Evolutionary conservation across 2,888 invertebrate genomes (phyloP), one percentile per base, ranked within the genome.

Genomic region (Temnothorax ravouxi): DNA sequence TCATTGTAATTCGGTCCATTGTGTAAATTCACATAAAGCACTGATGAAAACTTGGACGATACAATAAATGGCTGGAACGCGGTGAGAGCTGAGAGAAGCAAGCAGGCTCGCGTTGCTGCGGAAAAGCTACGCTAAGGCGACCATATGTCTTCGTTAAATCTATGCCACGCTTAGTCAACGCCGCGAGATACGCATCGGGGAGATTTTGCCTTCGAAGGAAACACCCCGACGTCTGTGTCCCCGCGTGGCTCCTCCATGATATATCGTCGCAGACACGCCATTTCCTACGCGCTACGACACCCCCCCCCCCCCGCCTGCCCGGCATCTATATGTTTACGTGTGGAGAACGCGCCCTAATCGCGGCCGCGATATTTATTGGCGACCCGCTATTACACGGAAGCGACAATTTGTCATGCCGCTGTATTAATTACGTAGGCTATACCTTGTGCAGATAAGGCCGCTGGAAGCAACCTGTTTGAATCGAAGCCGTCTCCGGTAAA

Each of bases 401-500:
- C 85, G 83, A 84, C 85, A 67, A 89, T 89, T 89, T 89, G 90
- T 89, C 90, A 89, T 85, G 77, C 62, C 18, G 54, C 71, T 50
- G 85, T 89, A 89, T 90, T 89, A 89, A 89, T 89, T 89, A 83
- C 85, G 72, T 69, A 75, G 61, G 56, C 47, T 67, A 62, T 67
- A 62, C 61, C 84, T 86, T 64, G 81, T 69, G 50, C 29, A 81
- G 89, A 89, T 89, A 89, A 85, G 80, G 61, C 64, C 52, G 66
- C 61, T 67, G 64, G 80, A 54, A 88, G 79, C 89, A 89, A 89
- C 89, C 89, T 89, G 89, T 89, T 89, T 89, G 89, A 89, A 89
- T 89, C 74, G 86, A 85, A 89, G 85, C 59, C 38, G 72, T 80
- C 79, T 72, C 79, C 72, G 47, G 47, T 59, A 80, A 72, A 80